A percentile compares a stretch with the other conserved stretches of the same genome.
phyloP scores from a whole-genome alignment of 1,140 invertebrate genomes.

The Kradibia gibbosae region DNA sequence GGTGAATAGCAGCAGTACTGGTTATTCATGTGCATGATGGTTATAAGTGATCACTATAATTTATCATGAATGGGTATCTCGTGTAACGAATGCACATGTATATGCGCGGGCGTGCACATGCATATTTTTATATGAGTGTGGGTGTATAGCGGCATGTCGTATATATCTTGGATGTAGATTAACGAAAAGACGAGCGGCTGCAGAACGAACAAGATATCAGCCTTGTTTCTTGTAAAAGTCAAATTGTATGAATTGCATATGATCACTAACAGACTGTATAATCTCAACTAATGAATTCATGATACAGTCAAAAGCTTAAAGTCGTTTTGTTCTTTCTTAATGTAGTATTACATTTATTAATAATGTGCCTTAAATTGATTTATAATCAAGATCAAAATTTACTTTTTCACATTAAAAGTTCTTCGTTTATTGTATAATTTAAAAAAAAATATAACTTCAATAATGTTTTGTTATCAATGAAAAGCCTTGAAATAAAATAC shows the following conservation, averaged over 20 bases:
- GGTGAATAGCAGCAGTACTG: not conserved
- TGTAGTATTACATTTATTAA: conserved; percentile 5
- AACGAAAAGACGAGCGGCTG: conserved; percentile 28
- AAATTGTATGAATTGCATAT: conserved; percentile 33
- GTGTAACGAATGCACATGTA: not conserved
- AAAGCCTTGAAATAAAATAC: not conserved
- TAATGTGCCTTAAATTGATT: not conserved
- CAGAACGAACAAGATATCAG: conserved; percentile 42
- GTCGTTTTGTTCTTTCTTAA: not conserved
- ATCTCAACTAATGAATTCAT: conserved; percentile 44
- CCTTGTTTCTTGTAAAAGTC: conserved; percentile 42
- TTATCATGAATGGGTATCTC: conserved; percentile 33
- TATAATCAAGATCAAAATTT: not conserved
- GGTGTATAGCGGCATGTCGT: not conserved
- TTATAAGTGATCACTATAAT: conserved; percentile 37
- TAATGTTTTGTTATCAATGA: not conserved
- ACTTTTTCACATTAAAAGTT: not conserved
- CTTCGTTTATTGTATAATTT: not conserved
- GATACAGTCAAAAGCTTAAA: not conserved
- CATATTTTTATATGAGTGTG: not conserved
- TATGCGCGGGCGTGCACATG: no score
- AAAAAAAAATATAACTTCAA: not conserved
- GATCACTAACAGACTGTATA: conserved; percentile 19
- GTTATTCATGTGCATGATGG: conserved; percentile 28
- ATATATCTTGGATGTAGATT: conserved; percentile 39